These are phyloP conservation scores for Megamerina dolium DNA, from an alignment of 2,888 invertebrate genomes.

Conservation along the genomic window DNA sequence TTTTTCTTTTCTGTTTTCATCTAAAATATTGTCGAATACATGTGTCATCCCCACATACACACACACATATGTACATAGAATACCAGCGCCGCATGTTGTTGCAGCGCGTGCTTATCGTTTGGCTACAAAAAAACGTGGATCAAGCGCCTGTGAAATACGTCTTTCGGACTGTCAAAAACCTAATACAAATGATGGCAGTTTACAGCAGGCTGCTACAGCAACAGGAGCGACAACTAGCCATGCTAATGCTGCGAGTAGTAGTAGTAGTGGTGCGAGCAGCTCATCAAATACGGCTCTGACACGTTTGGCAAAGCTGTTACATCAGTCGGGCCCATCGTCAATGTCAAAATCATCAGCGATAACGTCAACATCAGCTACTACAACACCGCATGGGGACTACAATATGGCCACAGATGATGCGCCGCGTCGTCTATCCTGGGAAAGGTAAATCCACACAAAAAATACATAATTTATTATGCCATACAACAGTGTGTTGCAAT, in stretches of 20 bases:
- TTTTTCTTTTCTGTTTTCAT: no score
- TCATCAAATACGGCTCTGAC: slow-evolving; percentile 29
- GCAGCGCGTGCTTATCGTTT: slow-evolving; percentile 55
- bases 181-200: slow-evolving; percentile 7
- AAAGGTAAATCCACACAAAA: slow-evolving; percentile 52
- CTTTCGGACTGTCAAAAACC: background rate
- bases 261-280: slow-evolving; percentile 18
- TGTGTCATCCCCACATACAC: background rate
- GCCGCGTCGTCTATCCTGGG: slow-evolving; percentile 55
- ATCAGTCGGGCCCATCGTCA: slow-evolving; percentile 31
- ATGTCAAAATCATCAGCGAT: slow-evolving; percentile 7
- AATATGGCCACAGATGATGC: no score
- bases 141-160: no score
- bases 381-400: slow-evolving; percentile 8
- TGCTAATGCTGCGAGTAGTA: slow-evolving; percentile 23
- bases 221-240: slow-evolving; percentile 14
- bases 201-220: slow-evolving; percentile 18
- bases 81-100: slow-evolving; percentile 56
- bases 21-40: no score
- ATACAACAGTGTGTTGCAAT: slow-evolving; percentile 27
- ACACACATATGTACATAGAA: slow-evolving; percentile 36
- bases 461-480: background rate
- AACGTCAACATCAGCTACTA: slow-evolving; percentile 3
- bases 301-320: slow-evolving; percentile 41
- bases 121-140: slow-evolving; percentile 38